These are phyloP conservation scores for Channa argus DNA, from an alignment of 2,113 vertebrate genomes.

Conservation along the genomic window DNA sequence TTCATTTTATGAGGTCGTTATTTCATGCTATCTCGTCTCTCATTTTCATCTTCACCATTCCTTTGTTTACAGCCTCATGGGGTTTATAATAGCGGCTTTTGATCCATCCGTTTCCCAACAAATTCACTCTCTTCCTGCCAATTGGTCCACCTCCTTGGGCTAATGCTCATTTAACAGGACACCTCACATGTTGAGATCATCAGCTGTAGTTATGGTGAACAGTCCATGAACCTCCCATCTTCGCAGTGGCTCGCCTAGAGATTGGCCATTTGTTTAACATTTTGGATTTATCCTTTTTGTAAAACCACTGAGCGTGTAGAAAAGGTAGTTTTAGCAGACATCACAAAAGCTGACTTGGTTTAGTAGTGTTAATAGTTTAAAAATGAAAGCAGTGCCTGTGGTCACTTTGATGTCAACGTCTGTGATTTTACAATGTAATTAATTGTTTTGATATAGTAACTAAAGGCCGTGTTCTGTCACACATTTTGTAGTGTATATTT, in stretches of 20 bases:
- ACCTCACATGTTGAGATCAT: conserved; percentile 57
- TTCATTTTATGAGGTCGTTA: conserved; percentile 23
- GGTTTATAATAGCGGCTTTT: conserved; percentile 49
- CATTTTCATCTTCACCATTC: conserved; percentile 34
- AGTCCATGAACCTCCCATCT: conserved; percentile 15
- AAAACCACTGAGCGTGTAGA: conserved; percentile 5
- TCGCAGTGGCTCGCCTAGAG: conserved; percentile 26
- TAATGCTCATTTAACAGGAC: conserved; percentile 68
- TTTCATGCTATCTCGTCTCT: conserved; percentile 18
- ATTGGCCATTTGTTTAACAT: conserved; percentile 33
- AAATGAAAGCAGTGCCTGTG: conserved; percentile 9
- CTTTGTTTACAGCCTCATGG: conserved; percentile 46
- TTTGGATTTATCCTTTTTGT: conserved; percentile 17
- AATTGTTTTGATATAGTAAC: conserved; percentile 11
- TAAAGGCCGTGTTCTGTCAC: background rate
- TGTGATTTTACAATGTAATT: background rate
- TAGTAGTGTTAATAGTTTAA: conserved; percentile 34
- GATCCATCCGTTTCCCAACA: conserved; percentile 73
- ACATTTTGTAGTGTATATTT: no score
- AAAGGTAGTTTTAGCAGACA: conserved; percentile 49
- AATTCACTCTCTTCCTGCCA: conserved; percentile 76
- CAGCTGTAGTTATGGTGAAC: conserved; percentile 63
- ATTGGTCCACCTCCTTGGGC: conserved; percentile 64
- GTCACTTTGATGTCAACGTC: conserved; percentile 16
- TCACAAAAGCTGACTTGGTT: conserved; percentile 39